These are phyloP conservation scores for Mormoops blainvillei DNA, from an alignment of 2,113 vertebrate species.

Conservation along the genomic window DNA sequence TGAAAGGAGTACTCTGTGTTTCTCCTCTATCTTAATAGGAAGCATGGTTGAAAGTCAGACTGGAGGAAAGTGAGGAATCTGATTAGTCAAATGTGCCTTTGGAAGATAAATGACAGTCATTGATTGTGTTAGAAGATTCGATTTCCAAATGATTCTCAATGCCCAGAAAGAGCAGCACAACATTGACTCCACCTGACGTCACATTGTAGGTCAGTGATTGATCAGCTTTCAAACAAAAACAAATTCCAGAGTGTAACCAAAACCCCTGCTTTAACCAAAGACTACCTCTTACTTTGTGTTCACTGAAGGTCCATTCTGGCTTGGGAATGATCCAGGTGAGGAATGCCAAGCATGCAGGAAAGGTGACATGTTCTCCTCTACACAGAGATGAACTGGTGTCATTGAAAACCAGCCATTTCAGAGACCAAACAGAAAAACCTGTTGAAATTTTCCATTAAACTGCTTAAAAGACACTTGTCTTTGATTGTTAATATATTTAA, in stretches of 20 bases:
- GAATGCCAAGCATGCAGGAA: neutral
- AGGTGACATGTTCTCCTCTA: neutral
- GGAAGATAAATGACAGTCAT: slow-evolving; percentile 44
- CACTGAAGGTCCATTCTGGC: neutral
- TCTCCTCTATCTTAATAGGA: slow-evolving; percentile 35
- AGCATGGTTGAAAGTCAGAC: slow-evolving; percentile 33
- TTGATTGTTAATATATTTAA: neutral
- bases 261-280: neutral
- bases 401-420: neutral
- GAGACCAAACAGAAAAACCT: neutral
- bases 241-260: neutral
- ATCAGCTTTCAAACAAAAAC: neutral
- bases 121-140: slow-evolving; percentile 32
- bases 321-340: neutral
- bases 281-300: neutral
- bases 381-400: neutral
- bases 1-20: slow-evolving; percentile 21
- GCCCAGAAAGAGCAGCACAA: neutral
- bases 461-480: neutral
- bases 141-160: neutral
- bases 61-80: slow-evolving; percentile 34
- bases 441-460: neutral
- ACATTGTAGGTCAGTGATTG: neutral
- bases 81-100: slow-evolving; percentile 54
- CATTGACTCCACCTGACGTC: neutral